Conservation (phyloP, 2,113 vertebrate species). For the Pseudorhombus dupliciocellatus region DNA sequence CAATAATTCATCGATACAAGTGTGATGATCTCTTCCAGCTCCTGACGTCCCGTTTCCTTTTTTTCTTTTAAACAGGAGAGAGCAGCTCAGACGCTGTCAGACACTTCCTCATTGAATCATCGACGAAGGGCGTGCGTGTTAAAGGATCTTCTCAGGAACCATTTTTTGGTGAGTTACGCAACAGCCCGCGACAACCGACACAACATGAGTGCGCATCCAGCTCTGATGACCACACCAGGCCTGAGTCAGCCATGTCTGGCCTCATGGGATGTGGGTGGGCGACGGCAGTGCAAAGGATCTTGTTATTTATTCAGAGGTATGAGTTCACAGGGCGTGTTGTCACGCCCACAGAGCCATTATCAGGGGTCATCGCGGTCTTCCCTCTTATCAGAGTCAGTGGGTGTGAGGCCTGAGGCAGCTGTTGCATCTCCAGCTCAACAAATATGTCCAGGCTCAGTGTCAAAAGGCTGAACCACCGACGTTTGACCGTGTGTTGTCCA, state of each 20-base stretch:
- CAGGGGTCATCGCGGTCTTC: background rate
- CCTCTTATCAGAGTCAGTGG: background rate
- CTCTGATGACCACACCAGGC: background rate
- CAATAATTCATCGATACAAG: background rate
- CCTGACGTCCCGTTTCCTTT: background rate
- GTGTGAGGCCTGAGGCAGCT: background rate
- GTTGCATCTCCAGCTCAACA: too few relatives aligned
- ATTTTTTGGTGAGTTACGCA: conserved; percentile 86
- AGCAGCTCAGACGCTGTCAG: conserved; percentile 77
- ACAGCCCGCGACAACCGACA: background rate
- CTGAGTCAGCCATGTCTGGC: conserved; percentile 46
- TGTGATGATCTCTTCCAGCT: background rate
- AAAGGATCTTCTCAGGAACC: conserved; percentile 90
- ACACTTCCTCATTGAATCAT: conserved; percentile 93
- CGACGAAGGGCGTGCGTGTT: conserved; percentile 89
- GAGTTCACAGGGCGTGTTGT: conserved; percentile 34
- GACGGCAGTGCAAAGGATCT: background rate
- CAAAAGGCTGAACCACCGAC: background rate
- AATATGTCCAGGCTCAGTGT: too few relatives aligned
- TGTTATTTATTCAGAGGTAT: conserved; percentile 1
- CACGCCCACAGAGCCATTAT: conserved; percentile 16
- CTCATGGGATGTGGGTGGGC: conserved; percentile 10
- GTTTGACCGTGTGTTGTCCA: background rate
- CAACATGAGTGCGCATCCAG: conserved; percentile 1
- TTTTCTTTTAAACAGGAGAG: conserved; percentile 54